Conservation (phyloP, 2,797 vertebrate genomes). For the Nyctalus aviator region DNA sequence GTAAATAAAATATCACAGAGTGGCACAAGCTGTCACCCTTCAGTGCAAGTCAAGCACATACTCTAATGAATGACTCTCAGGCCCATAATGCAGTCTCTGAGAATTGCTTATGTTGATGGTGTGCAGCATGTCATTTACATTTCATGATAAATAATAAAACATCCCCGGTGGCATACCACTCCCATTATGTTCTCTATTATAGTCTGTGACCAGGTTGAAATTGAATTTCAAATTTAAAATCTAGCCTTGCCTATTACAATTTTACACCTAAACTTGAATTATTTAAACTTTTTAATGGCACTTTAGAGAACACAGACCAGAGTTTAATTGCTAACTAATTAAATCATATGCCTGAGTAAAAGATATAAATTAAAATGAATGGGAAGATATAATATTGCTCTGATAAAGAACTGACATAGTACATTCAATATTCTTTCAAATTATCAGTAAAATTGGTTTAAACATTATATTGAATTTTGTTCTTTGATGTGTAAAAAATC, state of each 20-base stretch:
- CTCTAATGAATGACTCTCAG: conserved; percentile 45
- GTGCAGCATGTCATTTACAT: conserved; percentile 49
- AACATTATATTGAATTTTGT: conserved; percentile 58
- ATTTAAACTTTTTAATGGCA: conserved; percentile 42
- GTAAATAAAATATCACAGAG: conserved; percentile 1
- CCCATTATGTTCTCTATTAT: conserved; percentile 49
- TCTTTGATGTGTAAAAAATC: conserved; percentile 57
- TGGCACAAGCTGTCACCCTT: background rate
- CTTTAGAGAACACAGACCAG: background rate
- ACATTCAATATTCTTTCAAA: conserved; percentile 34
- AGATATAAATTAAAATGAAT: background rate
- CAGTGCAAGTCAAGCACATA: background rate
- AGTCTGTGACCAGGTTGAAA: conserved; percentile 36
- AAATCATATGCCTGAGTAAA: background rate
- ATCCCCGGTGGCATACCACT: background rate
- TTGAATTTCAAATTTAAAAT: conserved; percentile 74
- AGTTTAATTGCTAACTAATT: conserved; percentile 42
- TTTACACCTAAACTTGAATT: conserved; percentile 59
- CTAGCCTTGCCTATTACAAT: background rate
- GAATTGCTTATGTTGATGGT: conserved; percentile 45
- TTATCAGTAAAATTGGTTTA: conserved; percentile 53
- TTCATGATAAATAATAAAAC: conserved; percentile 69
- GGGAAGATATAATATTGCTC: background rate
- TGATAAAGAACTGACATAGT: background rate
- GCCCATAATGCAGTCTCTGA: background rate